Evolutionary conservation across 2,113 vertebrate species (phyloP), one percentile per base, ranked within the genome.

Genomic region (Gasterosteus aculeatus): DNA sequence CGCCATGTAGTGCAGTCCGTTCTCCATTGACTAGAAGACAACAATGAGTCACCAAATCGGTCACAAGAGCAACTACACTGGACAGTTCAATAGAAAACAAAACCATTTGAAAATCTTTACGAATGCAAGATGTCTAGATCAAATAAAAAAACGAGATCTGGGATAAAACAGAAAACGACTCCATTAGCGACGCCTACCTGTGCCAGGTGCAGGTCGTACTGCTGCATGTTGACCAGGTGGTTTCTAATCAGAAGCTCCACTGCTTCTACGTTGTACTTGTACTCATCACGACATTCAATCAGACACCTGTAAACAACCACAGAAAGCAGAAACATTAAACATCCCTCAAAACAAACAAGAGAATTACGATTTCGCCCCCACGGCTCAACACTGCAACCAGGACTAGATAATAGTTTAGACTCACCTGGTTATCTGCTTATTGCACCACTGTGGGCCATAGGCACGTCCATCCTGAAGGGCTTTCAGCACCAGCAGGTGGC

Each of bases 221-320:
- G 98, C 87, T 98, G 98, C 98, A 99, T 99, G 81, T 98, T 99
- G 35, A 99, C 98, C 0, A 99, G 95, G 90, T 99, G 97, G 87
- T 98, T 98, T 49, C 96, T 94, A 87, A 99, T 98, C 12, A 99
- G 89, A 82, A 99, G 94, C 88, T 99, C 98, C 75, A 99, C 97
- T 3, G 98, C 98, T 67, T 99, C 98, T 10, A 99, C 98, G 0
- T 99, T 99, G 87, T 99, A 99, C 78, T 99, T 99, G 91, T 99
- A 99, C 85, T 99, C 98, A 19, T 99, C 98, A 35, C 98, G 94
- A 81, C 98, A 99, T 81, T 99, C 98, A 6, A 99, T 99, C 86
- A 99, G 93, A 94, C 98, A 99, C 92, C 98, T 99, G 70, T 0
- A 77, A 74, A 83, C 12, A 9, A 60, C 51, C n/a, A 22, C 12